Evolutionary conservation across 2,113 vertebrate genomes (phyloP).

Genomic region (Eclectus roratus): DNA sequence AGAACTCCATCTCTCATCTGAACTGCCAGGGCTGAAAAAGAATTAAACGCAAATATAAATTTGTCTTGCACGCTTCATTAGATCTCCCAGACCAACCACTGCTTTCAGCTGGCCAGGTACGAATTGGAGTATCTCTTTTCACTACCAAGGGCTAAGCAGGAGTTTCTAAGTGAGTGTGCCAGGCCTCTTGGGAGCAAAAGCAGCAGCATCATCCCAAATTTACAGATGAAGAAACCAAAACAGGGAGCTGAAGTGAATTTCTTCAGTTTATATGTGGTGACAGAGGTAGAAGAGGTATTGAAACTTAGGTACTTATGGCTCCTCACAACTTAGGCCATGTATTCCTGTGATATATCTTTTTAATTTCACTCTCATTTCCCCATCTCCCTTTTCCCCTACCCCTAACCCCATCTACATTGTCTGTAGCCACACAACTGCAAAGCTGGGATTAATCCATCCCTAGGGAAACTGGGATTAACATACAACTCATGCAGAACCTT

Average conservation of each 20-base stretch:
- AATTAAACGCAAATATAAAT: conserved; percentile 17
- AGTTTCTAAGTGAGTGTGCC: not conserved
- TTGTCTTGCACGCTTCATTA: not conserved
- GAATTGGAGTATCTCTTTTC: not conserved
- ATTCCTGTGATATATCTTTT: conserved; percentile 36
- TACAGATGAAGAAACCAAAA: not conserved
- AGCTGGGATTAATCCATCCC: conserved; percentile 47
- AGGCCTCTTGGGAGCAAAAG: not conserved
- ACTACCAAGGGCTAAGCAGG: not conserved
- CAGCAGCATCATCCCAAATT: not conserved
- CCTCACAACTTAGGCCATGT: not conserved
- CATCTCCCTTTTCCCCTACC: conserved; percentile 15
- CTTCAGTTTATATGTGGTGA: not conserved
- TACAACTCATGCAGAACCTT: conserved; percentile 53
- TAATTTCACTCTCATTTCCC: conserved; percentile 35
- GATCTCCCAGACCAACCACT: not conserved
- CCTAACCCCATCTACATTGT: not conserved
- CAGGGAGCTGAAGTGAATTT: not conserved
- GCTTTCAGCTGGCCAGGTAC: not conserved
- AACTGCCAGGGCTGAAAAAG: conserved; percentile 33
- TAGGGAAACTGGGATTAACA: conserved; percentile 58
- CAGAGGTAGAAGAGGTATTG: conserved; percentile 20
- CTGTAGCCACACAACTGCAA: conserved; percentile 47
- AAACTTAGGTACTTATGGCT: conserved; percentile 11
- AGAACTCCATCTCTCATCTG: conserved; percentile 42